phyloP scores from a whole-genome alignment of 1,140 invertebrate species.

The Phortica variegata region DNA sequence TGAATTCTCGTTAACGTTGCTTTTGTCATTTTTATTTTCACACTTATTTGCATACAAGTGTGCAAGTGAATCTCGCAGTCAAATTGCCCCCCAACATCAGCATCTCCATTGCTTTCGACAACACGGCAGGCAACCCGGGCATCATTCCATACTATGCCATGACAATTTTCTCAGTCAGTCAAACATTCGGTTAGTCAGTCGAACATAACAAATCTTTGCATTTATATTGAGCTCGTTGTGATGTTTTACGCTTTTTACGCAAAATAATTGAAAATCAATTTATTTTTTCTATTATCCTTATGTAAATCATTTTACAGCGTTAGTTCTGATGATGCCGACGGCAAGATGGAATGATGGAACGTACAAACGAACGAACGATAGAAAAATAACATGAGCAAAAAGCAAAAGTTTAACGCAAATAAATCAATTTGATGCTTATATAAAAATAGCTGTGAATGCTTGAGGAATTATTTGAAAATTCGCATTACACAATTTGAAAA shows the following conservation, averaged over 20 bases:
- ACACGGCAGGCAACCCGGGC: not conserved
- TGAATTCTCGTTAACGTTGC: slow-evolving; percentile 54
- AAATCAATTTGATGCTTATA: slow-evolving; percentile 55
- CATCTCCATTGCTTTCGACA: slow-evolving; percentile 3
- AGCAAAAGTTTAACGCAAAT: slow-evolving; percentile 50
- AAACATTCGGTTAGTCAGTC: too few species aligned
- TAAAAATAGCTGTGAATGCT: slow-evolving; percentile 40
- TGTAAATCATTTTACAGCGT: slow-evolving; percentile 44
- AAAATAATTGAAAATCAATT: slow-evolving; percentile 57
- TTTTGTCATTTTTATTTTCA: slow-evolving; percentile 54
- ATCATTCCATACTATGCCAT: not conserved
- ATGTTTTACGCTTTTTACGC: slow-evolving; percentile 12
- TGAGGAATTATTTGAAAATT: slow-evolving; percentile 53
- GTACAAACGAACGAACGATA: slow-evolving; percentile 16
- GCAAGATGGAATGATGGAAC: too few species aligned
- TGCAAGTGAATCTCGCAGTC: not conserved
- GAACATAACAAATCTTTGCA: too few species aligned
- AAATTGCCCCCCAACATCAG: slow-evolving; percentile 8
- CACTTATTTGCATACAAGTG: slow-evolving; percentile 49
- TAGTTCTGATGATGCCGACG: not conserved
- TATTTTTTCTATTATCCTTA: slow-evolving; percentile 56
- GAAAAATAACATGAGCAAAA: slow-evolving; percentile 17
- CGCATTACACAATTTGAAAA: too few species aligned
- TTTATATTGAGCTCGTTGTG: not conserved
- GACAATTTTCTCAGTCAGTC: too few species aligned